Evolutionary conservation across 2,888 invertebrate genomes (phyloP), one percentile per base, ranked within the genome.

Genomic region (Andrena flavipes): DNA sequence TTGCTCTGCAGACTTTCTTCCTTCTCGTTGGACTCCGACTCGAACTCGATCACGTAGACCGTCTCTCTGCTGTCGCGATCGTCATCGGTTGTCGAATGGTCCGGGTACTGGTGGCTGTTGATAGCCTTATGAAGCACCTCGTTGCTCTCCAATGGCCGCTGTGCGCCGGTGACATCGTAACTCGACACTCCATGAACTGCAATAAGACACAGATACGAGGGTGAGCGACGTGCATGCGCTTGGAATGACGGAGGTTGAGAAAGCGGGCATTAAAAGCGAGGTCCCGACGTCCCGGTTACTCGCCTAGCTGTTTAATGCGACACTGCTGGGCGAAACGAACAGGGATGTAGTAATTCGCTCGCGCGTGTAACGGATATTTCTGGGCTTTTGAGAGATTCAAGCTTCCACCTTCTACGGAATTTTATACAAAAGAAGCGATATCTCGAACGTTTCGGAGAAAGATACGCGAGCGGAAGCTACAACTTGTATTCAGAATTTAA

Each of bases 11-110:
- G 77, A 42, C 84, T 85, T 59, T 87, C 87, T 69, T 87, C 89
- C 54, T 91, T 91, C 54, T 91, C 92, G 42, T 88, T 87, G 13
- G 87, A 84, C 76, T 91, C 92, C 35, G 92, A 91, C 75, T 92
- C 92, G 81, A 91, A 92, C 73, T 91, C 91, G 76, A 92, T 89
- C 42, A 92, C 87, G 80, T 91, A 91, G 73, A 91, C 87, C n/a
- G 90, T 84, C 65, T 89, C 90, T 33, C 87, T 87, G 35, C 87
- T 89, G 51, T 84, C 81, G 7, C 42, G 42, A 6, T 23, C 74
- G 72, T 80, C 70, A 26, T 80, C 80, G 75, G 64, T 77, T 26
- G 74, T 79, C 80, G 76, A 80, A 60, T 87, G 85, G 84, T 76
- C 88, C 78, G 86, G 83, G 80, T 87, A 89, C 82, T 86, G 82